Evolutionary conservation across 2,797 vertebrate species (phyloP).

Genomic region (Mus caroli): DNA sequence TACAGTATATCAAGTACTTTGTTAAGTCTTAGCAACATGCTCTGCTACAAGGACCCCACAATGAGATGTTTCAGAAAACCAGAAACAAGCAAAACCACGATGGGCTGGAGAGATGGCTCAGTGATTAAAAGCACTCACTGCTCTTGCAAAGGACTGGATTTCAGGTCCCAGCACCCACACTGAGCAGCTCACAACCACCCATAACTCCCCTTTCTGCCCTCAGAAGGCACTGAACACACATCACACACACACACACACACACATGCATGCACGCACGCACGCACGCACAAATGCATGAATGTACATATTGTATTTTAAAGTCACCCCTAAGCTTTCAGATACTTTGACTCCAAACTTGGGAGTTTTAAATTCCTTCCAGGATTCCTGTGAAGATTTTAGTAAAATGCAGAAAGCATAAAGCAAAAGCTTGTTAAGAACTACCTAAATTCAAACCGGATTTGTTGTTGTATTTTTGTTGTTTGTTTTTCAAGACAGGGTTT

Average conservation of each 20-base stretch:
- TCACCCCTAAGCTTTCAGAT: neutral
- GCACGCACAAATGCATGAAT: too few species aligned
- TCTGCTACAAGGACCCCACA: neutral
- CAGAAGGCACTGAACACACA: neutral
- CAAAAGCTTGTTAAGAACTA: neutral
- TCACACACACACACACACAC: neutral
- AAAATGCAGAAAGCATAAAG: neutral
- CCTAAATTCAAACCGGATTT: neutral
- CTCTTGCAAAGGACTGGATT: neutral
- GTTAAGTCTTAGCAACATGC: neutral
- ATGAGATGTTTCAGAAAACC: neutral
- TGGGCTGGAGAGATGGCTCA: neutral
- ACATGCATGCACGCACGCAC: neutral
- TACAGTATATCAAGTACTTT: neutral
- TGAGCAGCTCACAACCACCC: neutral
- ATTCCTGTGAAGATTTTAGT: slow-evolving; percentile 37
- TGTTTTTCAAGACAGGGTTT: neutral
- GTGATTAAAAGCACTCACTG: neutral
- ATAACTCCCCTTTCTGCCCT: neutral
- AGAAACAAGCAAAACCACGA: neutral
- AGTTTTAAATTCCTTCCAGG: neutral
- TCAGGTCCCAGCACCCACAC: neutral
- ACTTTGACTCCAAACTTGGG: slow-evolving; percentile 7
- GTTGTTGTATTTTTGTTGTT: neutral
- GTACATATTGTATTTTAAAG: neutral